Percentiles rank a stretch among this genome's conserved stretches.
Evolutionary conservation across 2,113 vertebrate genomes (phyloP).

Genomic region (Scytalopus superciliaris): DNA sequence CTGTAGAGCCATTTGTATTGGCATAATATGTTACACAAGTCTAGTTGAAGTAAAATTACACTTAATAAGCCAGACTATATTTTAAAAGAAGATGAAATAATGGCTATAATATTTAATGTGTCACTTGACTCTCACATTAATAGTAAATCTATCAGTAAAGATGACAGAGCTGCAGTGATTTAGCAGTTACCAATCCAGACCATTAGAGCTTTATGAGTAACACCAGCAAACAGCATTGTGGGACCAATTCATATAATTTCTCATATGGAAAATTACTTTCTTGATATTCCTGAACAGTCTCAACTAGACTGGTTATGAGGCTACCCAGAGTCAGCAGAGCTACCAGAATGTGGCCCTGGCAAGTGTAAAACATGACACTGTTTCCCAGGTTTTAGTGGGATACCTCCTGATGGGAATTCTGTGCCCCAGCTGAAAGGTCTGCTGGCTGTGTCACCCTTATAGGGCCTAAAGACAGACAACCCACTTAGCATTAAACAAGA

Average conservation of each 20-base stretch:
- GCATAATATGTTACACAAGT: not conserved
- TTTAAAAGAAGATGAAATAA: constrained; percentile 38
- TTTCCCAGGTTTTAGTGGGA: not conserved
- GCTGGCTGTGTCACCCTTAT: not conserved
- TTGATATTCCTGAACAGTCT: not conserved
- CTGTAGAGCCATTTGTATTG: not conserved
- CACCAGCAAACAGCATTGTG: not conserved
- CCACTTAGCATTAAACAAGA: not conserved
- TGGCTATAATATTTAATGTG: constrained; percentile 28
- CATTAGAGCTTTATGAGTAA: not conserved
- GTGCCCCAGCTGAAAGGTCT: rapidly evolving
- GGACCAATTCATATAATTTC: not conserved
- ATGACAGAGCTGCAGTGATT: not conserved
- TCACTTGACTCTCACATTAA: constrained; percentile 27
- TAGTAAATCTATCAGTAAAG: constrained; percentile 19
- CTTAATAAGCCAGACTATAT: constrained; percentile 11
- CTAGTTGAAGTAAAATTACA: constrained; percentile 31
- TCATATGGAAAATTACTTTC: not conserved
- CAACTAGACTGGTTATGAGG: not conserved
- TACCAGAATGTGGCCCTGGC: not conserved
- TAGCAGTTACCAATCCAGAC: not conserved
- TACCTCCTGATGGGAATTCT: not conserved
- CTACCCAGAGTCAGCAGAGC: not conserved
- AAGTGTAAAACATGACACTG: not conserved
- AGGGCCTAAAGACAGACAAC: not conserved